Evolutionary conservation across 2,888 invertebrate genomes (phyloP).

Genomic region (Temnothorax rugatulus): DNA sequence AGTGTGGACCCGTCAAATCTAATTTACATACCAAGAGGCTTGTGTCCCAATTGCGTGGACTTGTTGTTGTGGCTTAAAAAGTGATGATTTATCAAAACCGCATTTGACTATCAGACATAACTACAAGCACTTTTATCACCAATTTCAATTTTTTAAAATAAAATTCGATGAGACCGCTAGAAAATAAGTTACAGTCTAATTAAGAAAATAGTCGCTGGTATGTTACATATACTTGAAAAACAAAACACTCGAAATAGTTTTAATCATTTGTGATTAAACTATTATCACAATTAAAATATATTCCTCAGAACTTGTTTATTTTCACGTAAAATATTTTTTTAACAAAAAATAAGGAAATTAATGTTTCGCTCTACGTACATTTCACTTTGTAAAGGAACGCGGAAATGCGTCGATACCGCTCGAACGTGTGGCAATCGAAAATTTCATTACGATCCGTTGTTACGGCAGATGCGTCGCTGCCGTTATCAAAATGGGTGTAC

Average conservation of each 20-base stretch:
- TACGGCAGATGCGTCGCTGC: slow-evolving; percentile 42
- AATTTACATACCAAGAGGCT: slow-evolving; percentile 19
- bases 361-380: not conserved
- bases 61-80: not conserved
- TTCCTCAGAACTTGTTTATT: not conserved
- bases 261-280: not conserved
- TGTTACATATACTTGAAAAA: not conserved
- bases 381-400: not conserved
- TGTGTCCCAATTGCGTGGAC: not conserved
- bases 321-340: not conserved
- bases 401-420: not conserved
- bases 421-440: slow-evolving; percentile 57
- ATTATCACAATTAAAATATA: not conserved
- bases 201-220: not conserved
- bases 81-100: not conserved
- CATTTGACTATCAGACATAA: not conserved
- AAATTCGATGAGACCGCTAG: not conserved
- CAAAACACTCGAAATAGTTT: not conserved
- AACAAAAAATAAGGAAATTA: not conserved
- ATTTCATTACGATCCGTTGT: slow-evolving; percentile 60
- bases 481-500: slow-evolving; percentile 42
- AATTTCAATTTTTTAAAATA: not conserved
- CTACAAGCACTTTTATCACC: not conserved
- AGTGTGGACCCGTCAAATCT: slow-evolving; percentile 21
- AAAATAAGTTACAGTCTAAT: slow-evolving; percentile 4